Base-by-base conservation (phyloP, 2,888 invertebrate species). In the Zonitis immaculata region DNA sequence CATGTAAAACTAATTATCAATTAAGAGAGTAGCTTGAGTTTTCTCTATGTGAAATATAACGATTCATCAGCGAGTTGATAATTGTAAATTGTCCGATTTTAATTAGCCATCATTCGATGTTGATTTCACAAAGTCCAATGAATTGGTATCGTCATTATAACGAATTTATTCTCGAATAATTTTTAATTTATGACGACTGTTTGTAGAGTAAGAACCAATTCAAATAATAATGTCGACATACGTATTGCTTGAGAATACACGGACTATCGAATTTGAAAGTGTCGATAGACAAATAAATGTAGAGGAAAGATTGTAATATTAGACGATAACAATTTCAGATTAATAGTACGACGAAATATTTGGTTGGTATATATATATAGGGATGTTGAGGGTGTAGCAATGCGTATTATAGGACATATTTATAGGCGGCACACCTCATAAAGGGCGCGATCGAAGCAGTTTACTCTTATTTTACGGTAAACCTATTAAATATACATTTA, bases 401-500 rank as follows among this genome's bases (percentile, higher is more conserved):
- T 47, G 49, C 56, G 42, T 53, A 52, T 56, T 56, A 52, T 53
- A 48, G 51, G 48, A 47, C 57, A 51, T 57, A 57, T 56, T 56
- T 56, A 56, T 54, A 49, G 55, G 27, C 52, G 52, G 52, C 56
- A 49, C 52, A 62, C 62, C 59, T 65, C 64, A 54, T 65, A 65
- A 65, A 64, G 58, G 52, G 51, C 45, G 47, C 56, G 65, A 64
- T 66, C 66, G 65, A 60, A 61, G 52, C 62, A 54, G 65, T 63
- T 66, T 65, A 63, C 65, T 65, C 66, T 65, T 65, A 65, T 66
- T 66, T 67, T 68, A 68, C 64, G 66, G 62, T 64, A 62, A 63
- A 66, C 66, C 67, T 68, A 69, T 69, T 69, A 69, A 68, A 69
- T 67, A 65, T 63, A 68, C 69, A 69, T 69, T 67, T 67, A 69